phyloP scores from a whole-genome alignment of 2,113 vertebrate genomes.

The Conger conger region DNA sequence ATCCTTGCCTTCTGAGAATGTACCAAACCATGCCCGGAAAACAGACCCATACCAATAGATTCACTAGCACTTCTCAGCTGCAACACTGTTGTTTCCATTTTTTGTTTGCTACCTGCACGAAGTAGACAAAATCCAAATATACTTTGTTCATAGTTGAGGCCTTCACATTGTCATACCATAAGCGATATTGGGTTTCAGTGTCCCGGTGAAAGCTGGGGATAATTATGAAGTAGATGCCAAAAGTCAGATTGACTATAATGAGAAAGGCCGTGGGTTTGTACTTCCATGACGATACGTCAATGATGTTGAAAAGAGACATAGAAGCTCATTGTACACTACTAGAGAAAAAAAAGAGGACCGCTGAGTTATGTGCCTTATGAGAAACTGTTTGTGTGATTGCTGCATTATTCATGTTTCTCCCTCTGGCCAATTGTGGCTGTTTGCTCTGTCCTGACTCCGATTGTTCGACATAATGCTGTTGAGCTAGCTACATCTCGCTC shows the following conservation, averaged over 20 bases:
- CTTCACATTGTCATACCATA: not conserved
- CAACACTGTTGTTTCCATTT: no score
- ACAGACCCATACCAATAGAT: no score
- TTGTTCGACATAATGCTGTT: no score
- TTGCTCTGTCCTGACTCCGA: not conserved
- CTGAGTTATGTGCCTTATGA: not conserved
- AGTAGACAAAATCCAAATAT: not conserved
- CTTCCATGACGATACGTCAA: not conserved
- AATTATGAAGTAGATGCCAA: not conserved
- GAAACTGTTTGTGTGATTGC: not conserved
- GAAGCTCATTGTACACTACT: conserved; percentile 8
- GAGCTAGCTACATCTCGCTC: not conserved
- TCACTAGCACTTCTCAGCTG: no score
- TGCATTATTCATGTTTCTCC: not conserved
- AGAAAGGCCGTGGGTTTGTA: not conserved
- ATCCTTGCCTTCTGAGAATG: no score
- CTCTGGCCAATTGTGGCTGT: no score
- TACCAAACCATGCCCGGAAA: no score
- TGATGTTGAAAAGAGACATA: not conserved
- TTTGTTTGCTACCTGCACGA: not conserved
- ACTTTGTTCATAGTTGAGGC: not conserved
- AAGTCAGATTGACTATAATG: not conserved
- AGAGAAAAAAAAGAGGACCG: not conserved
- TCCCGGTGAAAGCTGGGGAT: not conserved
- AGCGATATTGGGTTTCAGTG: not conserved